Evolutionary conservation across 37 sponge, comb jelly and placozoan genomes (phyloP).

Genomic region (Hexactinellida sp.): DNA sequence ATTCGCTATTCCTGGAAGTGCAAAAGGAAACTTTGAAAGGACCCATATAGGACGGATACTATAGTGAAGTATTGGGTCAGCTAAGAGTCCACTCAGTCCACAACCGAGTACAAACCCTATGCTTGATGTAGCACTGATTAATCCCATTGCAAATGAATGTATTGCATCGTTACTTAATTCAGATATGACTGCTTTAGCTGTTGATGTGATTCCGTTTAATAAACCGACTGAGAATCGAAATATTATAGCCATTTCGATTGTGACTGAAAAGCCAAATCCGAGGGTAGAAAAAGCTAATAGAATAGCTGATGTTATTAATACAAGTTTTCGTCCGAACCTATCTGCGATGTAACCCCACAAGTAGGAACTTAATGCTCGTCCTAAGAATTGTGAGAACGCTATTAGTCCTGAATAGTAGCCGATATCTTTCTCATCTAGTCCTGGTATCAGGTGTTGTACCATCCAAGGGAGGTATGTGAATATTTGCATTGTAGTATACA

Average conservation of each 20-base stretch:
- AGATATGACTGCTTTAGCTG: conserved; percentile 51
- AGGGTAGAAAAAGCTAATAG: conserved; percentile 19
- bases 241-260: conserved; percentile 41
- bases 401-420: conserved; percentile 55
- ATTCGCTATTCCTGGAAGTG: background rate
- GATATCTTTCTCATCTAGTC: conserved; percentile 18
- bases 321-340: conserved; percentile 38
- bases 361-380: conserved; percentile 64
- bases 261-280: conserved; percentile 53
- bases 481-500: conserved; percentile 46
- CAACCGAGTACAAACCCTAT: conserved; percentile 42
- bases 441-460: conserved; percentile 41
- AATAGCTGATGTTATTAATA: conserved; percentile 29
- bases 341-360: conserved; percentile 63
- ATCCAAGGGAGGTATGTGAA: conserved; percentile 74
- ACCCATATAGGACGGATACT: background rate
- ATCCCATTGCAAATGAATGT: conserved; percentile 36
- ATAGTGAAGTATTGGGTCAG: conserved; percentile 56
- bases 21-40: background rate
- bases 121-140: conserved; percentile 12
- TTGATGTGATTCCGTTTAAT: conserved; percentile 43
- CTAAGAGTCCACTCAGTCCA: conserved; percentile 33
- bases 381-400: conserved; percentile 48
- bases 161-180: conserved; percentile 37
- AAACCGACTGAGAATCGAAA: conserved; percentile 47